Conservation (phyloP, 2,888 invertebrate species). For the Nomada ferruginata region DNA sequence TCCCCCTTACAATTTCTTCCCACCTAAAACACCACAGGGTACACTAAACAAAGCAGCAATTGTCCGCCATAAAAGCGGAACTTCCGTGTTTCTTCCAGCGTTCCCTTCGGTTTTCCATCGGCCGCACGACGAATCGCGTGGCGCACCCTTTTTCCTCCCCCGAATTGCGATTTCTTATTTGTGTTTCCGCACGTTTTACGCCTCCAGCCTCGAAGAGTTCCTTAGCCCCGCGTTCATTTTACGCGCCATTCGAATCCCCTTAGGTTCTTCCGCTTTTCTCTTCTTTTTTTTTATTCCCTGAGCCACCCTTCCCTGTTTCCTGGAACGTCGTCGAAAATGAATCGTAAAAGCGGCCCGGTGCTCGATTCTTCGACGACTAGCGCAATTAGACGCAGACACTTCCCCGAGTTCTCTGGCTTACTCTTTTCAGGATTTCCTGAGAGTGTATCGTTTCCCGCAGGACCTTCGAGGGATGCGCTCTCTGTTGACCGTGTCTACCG, state of each 20-base stretch:
- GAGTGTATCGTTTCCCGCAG: conserved; percentile 52
- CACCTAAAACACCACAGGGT: conserved; percentile 21
- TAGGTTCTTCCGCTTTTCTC: neutral
- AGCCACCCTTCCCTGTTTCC: neutral
- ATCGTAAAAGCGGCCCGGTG: conserved; percentile 15
- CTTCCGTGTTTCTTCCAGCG: conserved; percentile 19
- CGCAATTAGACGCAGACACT: conserved; percentile 32
- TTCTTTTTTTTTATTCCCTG: neutral
- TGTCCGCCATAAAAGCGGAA: conserved; percentile 51
- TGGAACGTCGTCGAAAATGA: conserved; percentile 16
- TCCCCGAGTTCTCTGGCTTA: neutral
- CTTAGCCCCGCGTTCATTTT: conserved; percentile 11
- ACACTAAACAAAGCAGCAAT: conserved; percentile 27
- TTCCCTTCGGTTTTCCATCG: neutral
- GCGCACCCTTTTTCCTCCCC: neutral
- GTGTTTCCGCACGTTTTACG: conserved; percentile 14
- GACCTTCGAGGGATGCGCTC: conserved; percentile 1
- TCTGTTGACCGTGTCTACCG: conserved; percentile 46
- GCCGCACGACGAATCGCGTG: neutral
- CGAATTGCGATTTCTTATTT: conserved; percentile 20
- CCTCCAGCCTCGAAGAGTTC: neutral
- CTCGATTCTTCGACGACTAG: conserved; percentile 1
- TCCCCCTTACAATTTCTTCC: neutral
- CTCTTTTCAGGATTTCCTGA: conserved; percentile 29
- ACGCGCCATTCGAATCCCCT: conserved; percentile 10